Base-by-base conservation (phyloP, 2,888 invertebrate species). In the Escarpia spicata region DNA sequence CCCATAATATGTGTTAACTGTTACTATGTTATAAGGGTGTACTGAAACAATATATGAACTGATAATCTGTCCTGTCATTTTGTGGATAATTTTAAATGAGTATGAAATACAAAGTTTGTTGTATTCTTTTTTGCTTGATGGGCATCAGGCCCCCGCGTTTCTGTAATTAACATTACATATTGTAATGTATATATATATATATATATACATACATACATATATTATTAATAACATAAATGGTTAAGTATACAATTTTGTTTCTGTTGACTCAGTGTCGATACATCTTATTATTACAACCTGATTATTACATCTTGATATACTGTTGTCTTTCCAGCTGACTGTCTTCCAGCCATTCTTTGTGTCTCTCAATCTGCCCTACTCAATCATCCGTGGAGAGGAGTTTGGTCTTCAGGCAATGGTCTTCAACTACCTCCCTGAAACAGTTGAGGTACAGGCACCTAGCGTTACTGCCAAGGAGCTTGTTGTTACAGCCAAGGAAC, bases 381-480 rank as follows among this genome's bases (percentile, higher is more conserved):
- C 98, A 0, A 97, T 99, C 26, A 98, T 98, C 95, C 97, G 98
- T 94, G 99, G 99, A 43, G 99, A 99, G 97, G 98, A 98, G 12
- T 97, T 99, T 92, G 98, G 98, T 0, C 97, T 99, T 92, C 98
- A 99, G 91, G 98, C 98, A 19, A 98, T 98, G 2, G 97, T 99
- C 12, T 98, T 98, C 96, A 99, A 99, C 96, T 98, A 99, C 95
- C 97, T 98, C 26, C 4, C 75, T 19, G 19, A 75, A 75, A 26
- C 75, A 75, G 75, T 75, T n/a, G 75, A 75, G 75, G 75, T 75
- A n/a, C 52, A 52, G 52, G 15, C 52, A 52, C 0, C 12, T 15
- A 12, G 8, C 52, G 6, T 4, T 52, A 26, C 75, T n/a, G n/a
- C 75, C 26, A 4, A 75, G 26, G 75, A 15, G 26, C 1, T 26